phyloP scores from a whole-genome alignment of 2,113 vertebrate genomes.

The Esox niger region DNA sequence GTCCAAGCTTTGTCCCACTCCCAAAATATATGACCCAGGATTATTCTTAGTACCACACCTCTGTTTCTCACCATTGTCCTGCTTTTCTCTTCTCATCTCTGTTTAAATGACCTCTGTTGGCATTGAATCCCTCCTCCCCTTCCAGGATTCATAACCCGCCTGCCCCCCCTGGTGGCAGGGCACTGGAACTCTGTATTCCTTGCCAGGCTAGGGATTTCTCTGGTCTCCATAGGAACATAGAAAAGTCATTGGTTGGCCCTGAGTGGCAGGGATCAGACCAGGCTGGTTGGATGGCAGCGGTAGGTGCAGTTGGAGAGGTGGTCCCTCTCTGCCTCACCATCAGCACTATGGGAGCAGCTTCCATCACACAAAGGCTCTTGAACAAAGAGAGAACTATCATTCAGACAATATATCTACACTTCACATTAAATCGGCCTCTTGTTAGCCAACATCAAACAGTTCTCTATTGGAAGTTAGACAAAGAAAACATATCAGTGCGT shows the following conservation, averaged over 20 bases:
- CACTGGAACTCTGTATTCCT: slow-evolving; percentile 69
- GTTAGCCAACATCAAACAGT: too few relatives aligned
- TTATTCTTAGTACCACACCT: slow-evolving; percentile 32
- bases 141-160: slow-evolving; percentile 60
- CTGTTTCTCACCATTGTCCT: slow-evolving; percentile 15
- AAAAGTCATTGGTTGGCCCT: slow-evolving; percentile 62
- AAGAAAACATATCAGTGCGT: too few relatives aligned
- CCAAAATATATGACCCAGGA: slow-evolving; percentile 42
- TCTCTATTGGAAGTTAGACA: too few relatives aligned
- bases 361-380: slow-evolving; percentile 65
- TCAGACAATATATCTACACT: too few relatives aligned
- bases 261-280: slow-evolving; percentile 64
- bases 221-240: slow-evolving; percentile 65
- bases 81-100: slow-evolving; percentile 20
- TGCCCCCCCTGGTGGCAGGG: slow-evolving; percentile 70
- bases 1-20: slow-evolving; percentile 61
- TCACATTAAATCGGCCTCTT: too few relatives aligned
- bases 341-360: slow-evolving; percentile 61
- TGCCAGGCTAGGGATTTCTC: slow-evolving; percentile 66
- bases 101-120: slow-evolving; percentile 52
- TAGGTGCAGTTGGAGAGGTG: slow-evolving; percentile 68
- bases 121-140: slow-evolving; percentile 54
- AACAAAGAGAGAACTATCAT: slow-evolving; percentile 7
- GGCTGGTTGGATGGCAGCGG: slow-evolving; percentile 70
- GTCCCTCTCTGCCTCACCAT: slow-evolving; percentile 50